A percentile compares a stretch with the other conserved stretches of the same genome.
Conservation (phyloP, 1,140 invertebrate species). For the Parasteatoda tepidariorum region DNA sequence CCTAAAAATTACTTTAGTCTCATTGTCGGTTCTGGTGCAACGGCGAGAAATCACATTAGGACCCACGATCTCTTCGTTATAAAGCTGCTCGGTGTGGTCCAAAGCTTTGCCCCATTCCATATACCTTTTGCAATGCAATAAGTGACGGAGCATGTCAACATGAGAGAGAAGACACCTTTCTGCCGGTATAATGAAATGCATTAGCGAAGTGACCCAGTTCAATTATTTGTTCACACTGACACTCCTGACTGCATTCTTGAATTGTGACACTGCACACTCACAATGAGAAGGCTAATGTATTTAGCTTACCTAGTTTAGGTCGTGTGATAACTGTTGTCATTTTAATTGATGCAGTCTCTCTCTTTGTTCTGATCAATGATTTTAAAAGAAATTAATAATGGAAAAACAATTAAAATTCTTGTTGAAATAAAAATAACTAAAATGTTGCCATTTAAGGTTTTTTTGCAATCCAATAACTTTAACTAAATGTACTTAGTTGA, state of each 20-base stretch:
- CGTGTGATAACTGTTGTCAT: too few relatives aligned
- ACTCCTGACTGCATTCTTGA: neutral
- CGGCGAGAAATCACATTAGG: conserved; percentile 59
- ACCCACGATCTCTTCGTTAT: conserved; percentile 27
- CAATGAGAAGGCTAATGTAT: neutral
- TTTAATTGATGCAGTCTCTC: too few relatives aligned
- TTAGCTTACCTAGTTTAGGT: neutral
- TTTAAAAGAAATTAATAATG: too few relatives aligned
- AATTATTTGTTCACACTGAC: conserved; percentile 49
- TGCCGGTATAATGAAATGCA: conserved; percentile 14
- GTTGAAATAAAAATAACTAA: too few relatives aligned
- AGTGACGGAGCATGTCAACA: conserved; percentile 51
- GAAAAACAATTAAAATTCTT: too few relatives aligned
- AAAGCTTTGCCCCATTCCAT: neutral
- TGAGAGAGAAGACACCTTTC: neutral
- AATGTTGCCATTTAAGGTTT: too few relatives aligned
- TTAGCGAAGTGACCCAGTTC: conserved; percentile 53
- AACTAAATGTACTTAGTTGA: too few relatives aligned
- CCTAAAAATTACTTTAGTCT: conserved; percentile 61
- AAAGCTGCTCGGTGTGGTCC: neutral
- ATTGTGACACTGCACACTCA: neutral
- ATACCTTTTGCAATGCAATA: conserved; percentile 39
- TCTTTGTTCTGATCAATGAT: too few relatives aligned
- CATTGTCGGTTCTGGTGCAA: conserved; percentile 50
- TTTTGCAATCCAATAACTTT: too few relatives aligned